Evolutionary conservation across 2,113 vertebrate species (phyloP).

Genomic region (Phasianus colchicus): DNA sequence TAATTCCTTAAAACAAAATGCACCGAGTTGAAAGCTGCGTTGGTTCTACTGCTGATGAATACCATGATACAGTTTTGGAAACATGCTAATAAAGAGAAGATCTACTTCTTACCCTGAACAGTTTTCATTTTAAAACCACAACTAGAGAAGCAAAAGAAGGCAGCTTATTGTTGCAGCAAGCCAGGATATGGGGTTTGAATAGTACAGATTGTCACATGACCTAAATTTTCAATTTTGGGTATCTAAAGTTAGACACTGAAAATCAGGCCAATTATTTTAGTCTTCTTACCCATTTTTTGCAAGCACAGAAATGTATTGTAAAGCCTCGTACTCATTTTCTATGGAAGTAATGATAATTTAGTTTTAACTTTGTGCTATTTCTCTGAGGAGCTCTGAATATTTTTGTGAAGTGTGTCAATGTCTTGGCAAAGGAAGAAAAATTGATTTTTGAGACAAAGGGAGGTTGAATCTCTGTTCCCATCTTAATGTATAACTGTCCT

Average conservation of each 20-base stretch:
- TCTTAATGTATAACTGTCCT: background rate
- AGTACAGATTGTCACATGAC: conserved; percentile 51
- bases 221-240: conserved; percentile 49
- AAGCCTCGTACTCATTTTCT: conserved; percentile 22
- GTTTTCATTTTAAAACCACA: background rate
- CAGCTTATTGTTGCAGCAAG: background rate
- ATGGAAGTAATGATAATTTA: conserved; percentile 16
- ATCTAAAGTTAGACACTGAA: conserved; percentile 62
- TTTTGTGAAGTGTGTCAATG: conserved; percentile 61
- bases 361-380: conserved; percentile 44
- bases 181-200: conserved; percentile 51
- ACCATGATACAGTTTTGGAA: background rate
- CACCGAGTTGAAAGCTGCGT: background rate
- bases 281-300: conserved; percentile 50
- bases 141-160: background rate
- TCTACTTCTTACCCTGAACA: background rate
- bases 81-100: background rate
- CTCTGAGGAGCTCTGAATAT: conserved; percentile 1
- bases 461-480: background rate
- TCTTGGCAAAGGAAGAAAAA: conserved; percentile 23
- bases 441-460: conserved; percentile 1
- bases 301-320: conserved; percentile 31
- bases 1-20: conserved; percentile 24
- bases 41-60: background rate
- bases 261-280: conserved; percentile 70